Percentiles rank a stretch among this genome's conserved stretches.
These are phyloP conservation scores for Andrena camellia DNA, from an alignment of 2,888 invertebrate species.

Conservation along the genomic window DNA sequence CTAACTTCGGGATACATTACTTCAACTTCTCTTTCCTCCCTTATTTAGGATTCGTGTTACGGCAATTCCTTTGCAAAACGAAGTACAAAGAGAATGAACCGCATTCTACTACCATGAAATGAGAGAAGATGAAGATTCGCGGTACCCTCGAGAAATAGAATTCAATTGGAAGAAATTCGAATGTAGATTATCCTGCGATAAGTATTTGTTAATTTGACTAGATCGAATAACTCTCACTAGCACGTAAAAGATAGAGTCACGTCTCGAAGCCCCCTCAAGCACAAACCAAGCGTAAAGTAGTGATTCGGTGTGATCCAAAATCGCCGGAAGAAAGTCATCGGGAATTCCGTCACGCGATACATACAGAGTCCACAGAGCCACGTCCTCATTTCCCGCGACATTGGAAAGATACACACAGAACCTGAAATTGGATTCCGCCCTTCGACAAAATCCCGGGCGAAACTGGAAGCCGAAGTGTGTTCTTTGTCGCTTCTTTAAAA, in stretches of 20 bases:
- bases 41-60: conserved; percentile 1
- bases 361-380: neutral
- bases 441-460: neutral
- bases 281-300: conserved; percentile 45
- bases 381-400: conserved; percentile 27
- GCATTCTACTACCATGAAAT: neutral
- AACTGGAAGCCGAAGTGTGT: conserved; percentile 4
- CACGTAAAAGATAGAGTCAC: conserved; percentile 44
- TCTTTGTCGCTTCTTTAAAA: conserved; percentile 7
- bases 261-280: neutral
- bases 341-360: conserved; percentile 42
- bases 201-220: neutral
- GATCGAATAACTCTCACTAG: neutral
- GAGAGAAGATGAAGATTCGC: neutral
- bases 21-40: neutral
- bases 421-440: conserved; percentile 30
- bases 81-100: neutral
- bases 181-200: neutral
- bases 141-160: neutral
- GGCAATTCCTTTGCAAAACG: neutral
- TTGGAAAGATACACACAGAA: conserved; percentile 41
- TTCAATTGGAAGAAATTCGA: neutral
- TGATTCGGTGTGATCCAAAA: conserved; percentile 26
- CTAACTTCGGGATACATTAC: neutral
- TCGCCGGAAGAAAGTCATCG: conserved; percentile 25